Percentiles rank a stretch among this genome's conserved stretches.
phyloP scores from a whole-genome alignment of 2,113 vertebrate genomes.

The Melanerpes formicivorus region DNA sequence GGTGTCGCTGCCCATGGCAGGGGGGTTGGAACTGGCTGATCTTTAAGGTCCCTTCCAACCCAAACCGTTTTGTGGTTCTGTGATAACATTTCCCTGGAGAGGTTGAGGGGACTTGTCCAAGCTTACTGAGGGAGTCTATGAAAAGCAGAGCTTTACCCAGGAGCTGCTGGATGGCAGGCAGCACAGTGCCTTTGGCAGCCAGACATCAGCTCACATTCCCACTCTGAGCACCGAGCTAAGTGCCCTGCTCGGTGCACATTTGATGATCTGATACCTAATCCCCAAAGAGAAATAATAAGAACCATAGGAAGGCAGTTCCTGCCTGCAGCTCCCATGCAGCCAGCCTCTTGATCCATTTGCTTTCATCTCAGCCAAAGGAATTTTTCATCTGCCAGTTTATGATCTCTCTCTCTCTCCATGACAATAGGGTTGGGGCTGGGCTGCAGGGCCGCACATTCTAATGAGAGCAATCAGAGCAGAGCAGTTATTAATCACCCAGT shows the following conservation, averaged over 20 bases:
- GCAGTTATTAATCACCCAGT: slow-evolving; percentile 71
- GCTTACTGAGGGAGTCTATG: background rate
- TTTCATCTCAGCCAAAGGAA: slow-evolving; percentile 71
- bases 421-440: slow-evolving; percentile 11
- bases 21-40: too few relatives aligned
- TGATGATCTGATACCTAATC: slow-evolving; percentile 24
- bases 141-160: background rate
- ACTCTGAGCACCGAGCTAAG: background rate
- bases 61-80: too few relatives aligned
- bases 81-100: background rate
- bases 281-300: slow-evolving; percentile 38
- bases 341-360: slow-evolving; percentile 52
- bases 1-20: too few relatives aligned
- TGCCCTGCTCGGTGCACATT: background rate
- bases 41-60: too few relatives aligned
- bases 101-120: background rate
- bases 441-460: slow-evolving; percentile 29
- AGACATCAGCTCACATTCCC: background rate
- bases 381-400: slow-evolving; percentile 67
- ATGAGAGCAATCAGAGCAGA: slow-evolving; percentile 65
- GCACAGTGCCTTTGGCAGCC: background rate
- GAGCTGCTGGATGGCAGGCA: background rate
- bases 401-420: background rate
- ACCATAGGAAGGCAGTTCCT: slow-evolving; percentile 3
- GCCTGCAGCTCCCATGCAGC: background rate